phyloP scores from a whole-genome alignment of 2,888 invertebrate genomes.

The Epirrita christyi region DNA sequence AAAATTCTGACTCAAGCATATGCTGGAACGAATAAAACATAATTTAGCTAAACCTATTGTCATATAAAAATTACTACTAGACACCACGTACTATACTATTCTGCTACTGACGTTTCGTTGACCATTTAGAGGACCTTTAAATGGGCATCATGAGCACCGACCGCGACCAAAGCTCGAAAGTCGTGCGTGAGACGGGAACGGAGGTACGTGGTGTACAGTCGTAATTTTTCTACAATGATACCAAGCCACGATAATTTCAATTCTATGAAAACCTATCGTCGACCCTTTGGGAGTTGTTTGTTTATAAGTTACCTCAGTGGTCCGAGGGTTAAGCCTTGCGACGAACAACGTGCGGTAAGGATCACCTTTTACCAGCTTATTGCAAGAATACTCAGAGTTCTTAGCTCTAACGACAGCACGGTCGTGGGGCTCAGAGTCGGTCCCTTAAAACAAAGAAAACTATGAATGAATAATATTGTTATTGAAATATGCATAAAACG shows the following conservation, averaged over 20 bases:
- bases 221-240: too few relatives aligned
- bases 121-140: too few relatives aligned
- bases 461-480: not conserved
- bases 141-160: too few relatives aligned
- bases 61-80: too few relatives aligned
- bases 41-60: not conserved
- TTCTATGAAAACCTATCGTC: too few relatives aligned
- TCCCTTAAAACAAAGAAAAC: conserved; percentile 67
- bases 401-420: conserved; percentile 89
- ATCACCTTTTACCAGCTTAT: conserved; percentile 87
- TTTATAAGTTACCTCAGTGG: conserved; percentile 76
- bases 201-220: too few relatives aligned
- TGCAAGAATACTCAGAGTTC: conserved; percentile 86
- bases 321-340: conserved; percentile 88
- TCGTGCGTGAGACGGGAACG: too few relatives aligned
- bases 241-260: too few relatives aligned
- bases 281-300: not conserved
- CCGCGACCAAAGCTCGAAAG: too few relatives aligned
- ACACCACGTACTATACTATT: too few relatives aligned
- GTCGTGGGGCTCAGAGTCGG: conserved; percentile 93
- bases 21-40: conserved; percentile 64
- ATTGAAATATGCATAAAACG: not conserved
- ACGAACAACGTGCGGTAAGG: conserved; percentile 91
- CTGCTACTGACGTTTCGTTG: not conserved
- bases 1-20: conserved; percentile 82